Percentiles rank a stretch among this genome's conserved stretches.
These are phyloP conservation scores for Edolisoma coerulescens DNA, from an alignment of 2,113 vertebrate genomes.

Conservation along the genomic window DNA sequence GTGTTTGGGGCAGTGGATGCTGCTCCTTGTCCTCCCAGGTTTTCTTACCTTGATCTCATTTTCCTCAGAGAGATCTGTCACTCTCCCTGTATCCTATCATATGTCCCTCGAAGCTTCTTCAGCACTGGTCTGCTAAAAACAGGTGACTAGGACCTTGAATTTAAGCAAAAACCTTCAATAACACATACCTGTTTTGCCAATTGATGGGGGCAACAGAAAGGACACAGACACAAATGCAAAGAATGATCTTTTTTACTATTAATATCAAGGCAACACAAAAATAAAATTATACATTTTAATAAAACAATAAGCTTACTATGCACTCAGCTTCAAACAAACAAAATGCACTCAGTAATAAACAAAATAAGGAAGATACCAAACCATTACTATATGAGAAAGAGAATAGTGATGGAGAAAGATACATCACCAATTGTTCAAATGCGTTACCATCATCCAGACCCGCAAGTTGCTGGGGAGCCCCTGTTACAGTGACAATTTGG, in stretches of 20 bases:
- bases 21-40: neutral
- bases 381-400: neutral
- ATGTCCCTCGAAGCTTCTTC: neutral
- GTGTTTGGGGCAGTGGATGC: neutral
- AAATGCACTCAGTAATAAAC: neutral
- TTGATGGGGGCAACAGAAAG: neutral
- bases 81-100: neutral
- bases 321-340: too few species aligned
- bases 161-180: neutral
- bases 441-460: neutral
- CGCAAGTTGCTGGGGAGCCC: neutral
- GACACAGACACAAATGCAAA: neutral
- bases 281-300: neutral
- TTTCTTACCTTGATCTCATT: neutral
- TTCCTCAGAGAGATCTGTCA: neutral
- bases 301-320: neutral
- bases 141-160: neutral
- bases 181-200: neutral
- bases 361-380: neutral
- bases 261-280: neutral
- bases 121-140: neutral
- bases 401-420: neutral
- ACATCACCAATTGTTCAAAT: too few species aligned
- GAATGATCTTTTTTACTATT: neutral
- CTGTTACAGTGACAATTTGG: rapidly evolving